phyloP scores from a whole-genome alignment of 2,888 invertebrate genomes.

The Ernsta delagoae region DNA sequence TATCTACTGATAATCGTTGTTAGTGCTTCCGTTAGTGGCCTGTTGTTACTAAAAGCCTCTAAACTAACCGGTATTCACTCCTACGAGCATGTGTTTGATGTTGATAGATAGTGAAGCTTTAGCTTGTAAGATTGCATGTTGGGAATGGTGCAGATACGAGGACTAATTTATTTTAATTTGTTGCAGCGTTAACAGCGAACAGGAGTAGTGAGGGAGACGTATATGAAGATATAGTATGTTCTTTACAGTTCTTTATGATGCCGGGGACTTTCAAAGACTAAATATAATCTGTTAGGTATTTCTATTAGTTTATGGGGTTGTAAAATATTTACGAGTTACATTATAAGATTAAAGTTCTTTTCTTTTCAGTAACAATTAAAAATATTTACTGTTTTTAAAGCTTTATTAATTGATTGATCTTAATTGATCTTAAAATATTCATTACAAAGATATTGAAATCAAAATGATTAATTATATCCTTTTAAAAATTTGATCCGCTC shows the following conservation, averaged over 20 bases:
- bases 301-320: neutral
- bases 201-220: constrained; percentile 17
- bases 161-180: constrained; percentile 32
- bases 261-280: neutral
- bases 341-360: too few relatives aligned
- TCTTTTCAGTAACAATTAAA: too few relatives aligned
- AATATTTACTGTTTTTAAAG: neutral
- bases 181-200: constrained; percentile 23
- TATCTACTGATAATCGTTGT: constrained; percentile 32
- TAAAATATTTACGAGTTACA: too few relatives aligned
- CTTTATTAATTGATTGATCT: too few relatives aligned
- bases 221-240: constrained; percentile 16
- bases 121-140: constrained; percentile 30
- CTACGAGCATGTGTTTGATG: constrained; percentile 21
- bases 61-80: constrained; percentile 30
- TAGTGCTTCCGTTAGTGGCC: constrained; percentile 31
- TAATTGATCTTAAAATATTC: constrained; percentile 12
- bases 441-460: constrained; percentile 16
- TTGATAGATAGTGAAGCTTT: constrained; percentile 24
- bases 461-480: constrained; percentile 21
- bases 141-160: constrained; percentile 21
- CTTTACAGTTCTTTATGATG: neutral
- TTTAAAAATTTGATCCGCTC: constrained; percentile 27
- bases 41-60: constrained; percentile 30
- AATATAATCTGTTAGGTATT: neutral